phyloP scores from a whole-genome alignment of 2,888 invertebrate genomes.

The Tenthredo notha region DNA sequence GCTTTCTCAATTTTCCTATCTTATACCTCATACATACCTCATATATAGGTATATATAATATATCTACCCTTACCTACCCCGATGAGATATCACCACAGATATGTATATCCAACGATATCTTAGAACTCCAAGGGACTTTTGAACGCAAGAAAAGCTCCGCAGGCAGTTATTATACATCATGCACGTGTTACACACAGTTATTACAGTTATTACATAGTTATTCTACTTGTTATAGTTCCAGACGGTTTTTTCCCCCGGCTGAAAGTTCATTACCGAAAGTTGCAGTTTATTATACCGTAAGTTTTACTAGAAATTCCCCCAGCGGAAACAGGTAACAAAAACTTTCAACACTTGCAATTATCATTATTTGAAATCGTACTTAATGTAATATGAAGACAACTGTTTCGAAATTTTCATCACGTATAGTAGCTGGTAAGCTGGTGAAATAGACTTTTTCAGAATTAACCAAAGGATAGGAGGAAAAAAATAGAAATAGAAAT shows the following conservation, averaged over 20 bases:
- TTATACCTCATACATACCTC: neutral
- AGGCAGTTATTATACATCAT: neutral
- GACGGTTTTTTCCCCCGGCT: neutral
- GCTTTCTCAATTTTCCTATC: neutral
- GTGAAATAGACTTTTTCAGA: no score
- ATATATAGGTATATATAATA: no score
- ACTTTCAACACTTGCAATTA: neutral
- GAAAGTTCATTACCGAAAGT: constrained; percentile 32
- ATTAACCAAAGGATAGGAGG: neutral
- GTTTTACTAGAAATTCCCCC: neutral
- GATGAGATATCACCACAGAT: neutral
- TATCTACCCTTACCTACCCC: neutral
- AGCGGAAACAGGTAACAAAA: neutral
- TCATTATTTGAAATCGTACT: neutral
- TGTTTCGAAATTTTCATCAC: neutral
- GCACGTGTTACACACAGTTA: neutral
- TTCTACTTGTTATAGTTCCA: constrained; percentile 3
- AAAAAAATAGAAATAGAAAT: no score
- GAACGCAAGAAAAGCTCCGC: neutral
- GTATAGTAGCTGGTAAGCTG: no score
- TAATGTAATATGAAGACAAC: neutral
- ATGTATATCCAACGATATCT: neutral
- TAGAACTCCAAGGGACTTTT: neutral
- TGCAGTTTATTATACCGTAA: neutral
- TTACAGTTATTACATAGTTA: constrained; percentile 13